These are phyloP conservation scores for Gryllus longicercus DNA, from an alignment of 2,888 invertebrate species.

Conservation along the genomic window DNA sequence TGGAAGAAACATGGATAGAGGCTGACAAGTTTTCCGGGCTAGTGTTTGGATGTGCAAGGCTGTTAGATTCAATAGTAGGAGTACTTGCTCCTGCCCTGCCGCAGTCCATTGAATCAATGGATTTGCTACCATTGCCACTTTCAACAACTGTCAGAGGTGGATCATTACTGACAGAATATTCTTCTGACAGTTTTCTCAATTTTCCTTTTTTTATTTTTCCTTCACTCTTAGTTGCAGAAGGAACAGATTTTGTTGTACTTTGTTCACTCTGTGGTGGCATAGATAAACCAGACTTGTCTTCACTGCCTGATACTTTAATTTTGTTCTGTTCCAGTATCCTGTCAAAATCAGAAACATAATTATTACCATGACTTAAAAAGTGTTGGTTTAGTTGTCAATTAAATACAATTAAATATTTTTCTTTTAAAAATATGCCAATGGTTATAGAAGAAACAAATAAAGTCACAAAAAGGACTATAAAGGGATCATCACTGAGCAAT, in stretches of 20 bases:
- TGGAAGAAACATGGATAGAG: not conserved
- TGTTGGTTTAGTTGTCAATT: too few relatives aligned
- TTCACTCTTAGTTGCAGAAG: not conserved
- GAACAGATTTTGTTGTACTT: not conserved
- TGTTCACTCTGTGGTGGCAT: constrained; percentile 31
- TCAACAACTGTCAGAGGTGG: not conserved
- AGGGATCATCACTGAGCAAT: too few relatives aligned
- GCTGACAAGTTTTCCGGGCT: not conserved
- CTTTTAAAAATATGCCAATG: not conserved
- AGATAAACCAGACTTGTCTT: constrained; percentile 42
- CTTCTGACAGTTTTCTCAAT: not conserved
- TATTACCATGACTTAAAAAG: too few relatives aligned
- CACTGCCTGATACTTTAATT: constrained; percentile 57
- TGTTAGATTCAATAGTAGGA: constrained; percentile 32
- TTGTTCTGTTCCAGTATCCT: constrained; percentile 75
- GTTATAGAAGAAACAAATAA: constrained; percentile 20
- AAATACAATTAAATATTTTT: too few relatives aligned
- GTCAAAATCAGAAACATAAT: constrained; percentile 39
- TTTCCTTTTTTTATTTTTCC: not conserved
- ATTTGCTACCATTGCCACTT: not conserved
- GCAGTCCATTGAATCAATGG: not conserved
- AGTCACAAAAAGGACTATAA: not conserved
- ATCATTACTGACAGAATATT: not conserved
- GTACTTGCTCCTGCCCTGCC: not conserved
- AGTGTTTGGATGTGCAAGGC: constrained; percentile 22